phyloP scores from a whole-genome alignment of 2,797 vertebrate genomes.

The Centropyge bicolor region DNA sequence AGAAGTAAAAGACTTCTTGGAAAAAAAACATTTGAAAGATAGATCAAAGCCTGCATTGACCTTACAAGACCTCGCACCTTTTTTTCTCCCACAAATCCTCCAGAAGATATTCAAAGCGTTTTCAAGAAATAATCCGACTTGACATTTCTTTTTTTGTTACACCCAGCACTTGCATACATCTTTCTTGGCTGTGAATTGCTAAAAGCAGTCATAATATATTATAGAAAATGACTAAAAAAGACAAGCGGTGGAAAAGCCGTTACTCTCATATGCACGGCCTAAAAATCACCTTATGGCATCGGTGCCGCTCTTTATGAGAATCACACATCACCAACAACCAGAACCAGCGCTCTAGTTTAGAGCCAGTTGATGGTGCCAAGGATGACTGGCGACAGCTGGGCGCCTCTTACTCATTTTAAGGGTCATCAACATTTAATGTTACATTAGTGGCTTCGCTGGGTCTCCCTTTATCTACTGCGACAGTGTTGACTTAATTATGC shows the following conservation, averaged over 20 bases:
- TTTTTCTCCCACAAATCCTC: constrained; percentile 24
- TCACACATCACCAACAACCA: constrained; percentile 57
- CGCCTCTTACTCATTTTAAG: constrained; percentile 78
- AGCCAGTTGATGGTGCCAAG: constrained; percentile 69
- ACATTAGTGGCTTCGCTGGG: constrained; percentile 76
- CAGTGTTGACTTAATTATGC: constrained; percentile 82
- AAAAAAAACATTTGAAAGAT: constrained; percentile 27
- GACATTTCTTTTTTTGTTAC: constrained; percentile 45
- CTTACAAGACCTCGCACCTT: constrained; percentile 24
- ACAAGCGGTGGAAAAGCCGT: constrained; percentile 17
- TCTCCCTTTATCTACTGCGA: constrained; percentile 78
- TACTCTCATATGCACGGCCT: not conserved
- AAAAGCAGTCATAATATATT: constrained; percentile 20
- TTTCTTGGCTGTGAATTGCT: not conserved
- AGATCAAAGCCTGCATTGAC: constrained; percentile 59
- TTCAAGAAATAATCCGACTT: constrained; percentile 41
- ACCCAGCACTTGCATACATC: constrained; percentile 9
- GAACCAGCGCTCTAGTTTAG: constrained; percentile 51
- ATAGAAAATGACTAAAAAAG: constrained; percentile 26
- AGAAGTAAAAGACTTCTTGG: constrained; percentile 21
- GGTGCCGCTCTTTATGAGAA: constrained; percentile 24
- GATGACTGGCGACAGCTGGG: constrained; percentile 80
- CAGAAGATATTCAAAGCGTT: constrained; percentile 15
- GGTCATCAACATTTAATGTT: constrained; percentile 84
- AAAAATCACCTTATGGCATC: not conserved